Base-by-base conservation (phyloP, 2,888 invertebrate genomes). In the Gibbula magus region DNA sequence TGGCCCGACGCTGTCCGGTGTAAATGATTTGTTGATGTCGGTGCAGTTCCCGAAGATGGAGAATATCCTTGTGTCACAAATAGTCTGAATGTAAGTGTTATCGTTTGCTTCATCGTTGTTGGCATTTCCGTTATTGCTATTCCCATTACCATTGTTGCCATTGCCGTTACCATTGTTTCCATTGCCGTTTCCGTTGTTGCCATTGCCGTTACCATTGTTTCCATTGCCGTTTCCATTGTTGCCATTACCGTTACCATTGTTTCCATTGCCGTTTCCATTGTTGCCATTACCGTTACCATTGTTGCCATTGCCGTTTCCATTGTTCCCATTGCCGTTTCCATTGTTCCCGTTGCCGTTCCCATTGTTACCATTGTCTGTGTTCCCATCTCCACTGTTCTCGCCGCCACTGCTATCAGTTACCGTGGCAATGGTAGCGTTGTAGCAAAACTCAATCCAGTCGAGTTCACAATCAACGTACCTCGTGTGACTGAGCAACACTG, bases 111-210 rank as follows among this genome's bases (percentile, higher is more conserved):
- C 45, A 10, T 7, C 1, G 13, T 45, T 45, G 1, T 45, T 5
- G 10, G 45, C 13, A 13, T 45, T 45, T 7, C 13, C 13, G 13
- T 13, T 13, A 10, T 45, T 45, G 10, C 45, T 13, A 45, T 45
- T 45, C 13, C 45, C 45, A 13, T 5, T 45, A n/a, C n/a, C n/a
- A n/a, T 45, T 45, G 45, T 45, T 45, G 13, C 45, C 45, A 10
- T 45, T 45, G 10, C 45, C 45, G 13, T 45, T 45, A 10, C 45
- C 45, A 13, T 5, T 45, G 13, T 45, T 45, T 45, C 45, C 45
- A 35, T 61, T 77, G 35, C 77, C 61, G n/a, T 61, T 77, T 32
- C 77, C 61, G n/a, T 61, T 77, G 5, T 18, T 61, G 2, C 39
- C 35, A 35, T 61, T 77, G 16, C 77, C 35, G 32, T 51, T 61